These are phyloP conservation scores for Tortricodes alternella DNA, from an alignment of 2,888 invertebrate genomes.

Conservation along the genomic window DNA sequence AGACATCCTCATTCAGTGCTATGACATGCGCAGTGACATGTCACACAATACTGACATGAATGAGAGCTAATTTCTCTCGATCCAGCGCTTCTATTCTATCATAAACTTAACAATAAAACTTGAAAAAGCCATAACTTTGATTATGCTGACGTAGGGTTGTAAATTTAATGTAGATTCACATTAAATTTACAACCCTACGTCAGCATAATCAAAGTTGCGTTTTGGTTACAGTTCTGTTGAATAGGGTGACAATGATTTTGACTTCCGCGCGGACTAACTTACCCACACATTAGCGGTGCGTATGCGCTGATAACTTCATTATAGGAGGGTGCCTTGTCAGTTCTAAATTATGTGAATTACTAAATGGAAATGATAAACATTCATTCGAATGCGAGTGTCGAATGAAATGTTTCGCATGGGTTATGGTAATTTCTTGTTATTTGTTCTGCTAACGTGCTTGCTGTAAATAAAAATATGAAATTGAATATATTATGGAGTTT, in stretches of 20 bases:
- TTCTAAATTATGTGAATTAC: slow-evolving; percentile 22
- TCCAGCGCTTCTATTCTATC: slow-evolving; percentile 65
- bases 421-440: slow-evolving; percentile 12
- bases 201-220: background rate
- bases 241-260: slow-evolving; percentile 51
- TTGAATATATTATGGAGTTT: slow-evolving; percentile 3
- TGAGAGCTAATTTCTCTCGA: slow-evolving; percentile 79
- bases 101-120: slow-evolving; percentile 34
- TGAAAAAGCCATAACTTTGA: background rate
- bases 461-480: slow-evolving; percentile 15
- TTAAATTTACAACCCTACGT: background rate
- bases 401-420: slow-evolving; percentile 24
- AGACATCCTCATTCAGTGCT: slow-evolving; percentile 31
- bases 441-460: slow-evolving; percentile 18
- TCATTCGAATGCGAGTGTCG: slow-evolving; percentile 8
- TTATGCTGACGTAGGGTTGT: background rate
- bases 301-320: slow-evolving; percentile 63
- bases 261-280: slow-evolving; percentile 66
- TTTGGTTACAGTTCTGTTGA: background rate
- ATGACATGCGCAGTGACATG: slow-evolving; percentile 44
- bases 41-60: slow-evolving; percentile 66
- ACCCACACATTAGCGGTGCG: slow-evolving; percentile 75
- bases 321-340: slow-evolving; percentile 33
- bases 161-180: no score
- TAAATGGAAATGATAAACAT: slow-evolving; percentile 19